These are phyloP conservation scores for Typhlichthys eigenmanni DNA, from an alignment of 2,797 vertebrate species.

Conservation along the genomic window DNA sequence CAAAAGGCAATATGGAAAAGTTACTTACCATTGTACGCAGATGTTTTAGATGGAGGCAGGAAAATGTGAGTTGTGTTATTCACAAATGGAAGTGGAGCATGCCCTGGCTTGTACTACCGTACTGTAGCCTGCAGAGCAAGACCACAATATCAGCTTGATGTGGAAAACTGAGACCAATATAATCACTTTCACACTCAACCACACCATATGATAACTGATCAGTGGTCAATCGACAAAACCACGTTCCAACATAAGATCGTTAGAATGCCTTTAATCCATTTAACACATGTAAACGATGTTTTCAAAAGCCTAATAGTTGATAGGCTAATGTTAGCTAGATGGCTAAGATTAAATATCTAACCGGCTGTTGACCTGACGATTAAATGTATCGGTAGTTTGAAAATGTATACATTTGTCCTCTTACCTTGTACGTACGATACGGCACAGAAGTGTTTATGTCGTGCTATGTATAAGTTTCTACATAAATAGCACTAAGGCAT, in stretches of 20 bases:
- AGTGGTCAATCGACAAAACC: neutral
- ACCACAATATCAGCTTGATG: neutral
- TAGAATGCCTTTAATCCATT: too few species aligned
- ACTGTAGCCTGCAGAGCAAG: constrained; percentile 21
- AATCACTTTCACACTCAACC: fast-evolving
- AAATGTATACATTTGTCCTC: fast-evolving
- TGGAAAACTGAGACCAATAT: fast-evolving
- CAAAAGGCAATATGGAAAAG: neutral
- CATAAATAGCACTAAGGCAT: neutral
- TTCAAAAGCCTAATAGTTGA: too few species aligned
- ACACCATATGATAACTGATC: neutral
- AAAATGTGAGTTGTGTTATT: constrained; percentile 13
- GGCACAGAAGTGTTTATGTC: neutral
- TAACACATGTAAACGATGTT: too few species aligned
- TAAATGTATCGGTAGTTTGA: neutral
- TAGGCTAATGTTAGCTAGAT: constrained; percentile 25
- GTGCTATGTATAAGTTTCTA: neutral
- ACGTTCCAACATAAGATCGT: neutral
- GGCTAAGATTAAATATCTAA: constrained; percentile 31
- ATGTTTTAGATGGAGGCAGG: neutral
- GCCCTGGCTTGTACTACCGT: constrained; percentile 6
- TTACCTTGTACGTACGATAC: constrained; percentile 12
- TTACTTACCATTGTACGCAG: constrained; percentile 45
- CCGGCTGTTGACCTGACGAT: neutral
- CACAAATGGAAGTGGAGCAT: constrained; percentile 30